Conservation (phyloP, 2,888 invertebrate species). For the Aleiodes testaceus region DNA sequence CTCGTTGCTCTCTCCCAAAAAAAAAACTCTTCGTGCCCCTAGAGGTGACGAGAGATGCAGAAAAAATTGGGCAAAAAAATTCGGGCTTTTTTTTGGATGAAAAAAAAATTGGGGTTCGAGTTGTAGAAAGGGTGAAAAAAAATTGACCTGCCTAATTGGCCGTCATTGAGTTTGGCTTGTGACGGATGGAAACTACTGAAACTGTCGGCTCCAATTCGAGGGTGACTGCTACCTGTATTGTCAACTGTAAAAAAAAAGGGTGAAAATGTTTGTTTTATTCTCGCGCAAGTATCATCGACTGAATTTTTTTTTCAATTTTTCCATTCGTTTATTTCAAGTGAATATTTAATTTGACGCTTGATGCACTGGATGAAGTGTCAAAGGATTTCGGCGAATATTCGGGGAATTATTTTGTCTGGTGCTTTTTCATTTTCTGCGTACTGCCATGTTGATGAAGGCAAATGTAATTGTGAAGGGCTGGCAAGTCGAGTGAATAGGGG, state of each 20-base stretch:
- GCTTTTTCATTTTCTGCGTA: too few relatives aligned
- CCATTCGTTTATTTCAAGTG: too few relatives aligned
- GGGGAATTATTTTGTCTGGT: too few relatives aligned
- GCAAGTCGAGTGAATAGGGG: constrained; percentile 22
- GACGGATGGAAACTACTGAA: constrained; percentile 42
- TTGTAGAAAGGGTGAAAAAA: constrained; percentile 49
- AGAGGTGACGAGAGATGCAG: constrained; percentile 6
- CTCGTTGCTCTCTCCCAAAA: constrained; percentile 1
- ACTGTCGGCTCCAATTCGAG: constrained; percentile 39
- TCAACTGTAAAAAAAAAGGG: too few relatives aligned
- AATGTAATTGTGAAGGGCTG: neutral
- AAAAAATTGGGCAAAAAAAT: constrained; percentile 41
- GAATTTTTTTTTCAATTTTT: too few relatives aligned
- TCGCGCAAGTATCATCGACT: too few relatives aligned
- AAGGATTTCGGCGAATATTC: too few relatives aligned
- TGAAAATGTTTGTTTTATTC: too few relatives aligned
- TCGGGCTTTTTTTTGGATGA: too few relatives aligned
- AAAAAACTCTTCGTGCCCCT: constrained; percentile 41
- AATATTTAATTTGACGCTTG: too few relatives aligned
- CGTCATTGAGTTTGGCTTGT: constrained; percentile 44
- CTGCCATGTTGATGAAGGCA: constrained; percentile 44
- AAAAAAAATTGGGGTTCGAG: constrained; percentile 27
- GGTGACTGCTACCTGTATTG: too few relatives aligned
- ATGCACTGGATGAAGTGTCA: too few relatives aligned
- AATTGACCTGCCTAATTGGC: constrained; percentile 55